Evolutionary conservation across 2,888 invertebrate species (phyloP).

Genomic region (Timema cristinae): DNA sequence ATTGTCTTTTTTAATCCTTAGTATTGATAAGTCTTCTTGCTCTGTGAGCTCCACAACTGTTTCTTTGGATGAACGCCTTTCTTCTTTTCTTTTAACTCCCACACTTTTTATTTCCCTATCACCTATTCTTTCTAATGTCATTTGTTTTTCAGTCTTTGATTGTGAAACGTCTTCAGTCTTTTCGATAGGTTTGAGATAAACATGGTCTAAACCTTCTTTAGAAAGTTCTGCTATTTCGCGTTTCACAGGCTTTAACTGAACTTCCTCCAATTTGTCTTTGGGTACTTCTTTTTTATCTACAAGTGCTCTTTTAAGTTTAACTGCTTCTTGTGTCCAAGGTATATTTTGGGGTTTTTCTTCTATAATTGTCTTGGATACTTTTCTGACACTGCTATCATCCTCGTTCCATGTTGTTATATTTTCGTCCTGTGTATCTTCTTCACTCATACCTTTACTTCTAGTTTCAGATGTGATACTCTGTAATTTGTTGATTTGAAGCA

Average conservation of each 20-base stretch:
- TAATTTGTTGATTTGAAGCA: constrained; percentile 33
- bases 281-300: constrained; percentile 23
- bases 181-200: constrained; percentile 22
- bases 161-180: too few species aligned
- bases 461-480: constrained; percentile 26
- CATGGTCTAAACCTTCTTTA: constrained; percentile 26
- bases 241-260: background rate
- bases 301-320: constrained; percentile 18
- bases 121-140: too few species aligned
- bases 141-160: too few species aligned
- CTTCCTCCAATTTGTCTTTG: constrained; percentile 20
- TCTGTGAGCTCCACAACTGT: too few species aligned
- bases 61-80: too few species aligned
- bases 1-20: too few species aligned
- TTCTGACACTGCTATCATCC: too few species aligned
- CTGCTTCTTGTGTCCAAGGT: constrained; percentile 20
- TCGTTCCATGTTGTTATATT: constrained; percentile 14
- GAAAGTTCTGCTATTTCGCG: too few species aligned
- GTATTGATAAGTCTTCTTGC: too few species aligned
- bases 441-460: constrained; percentile 3
- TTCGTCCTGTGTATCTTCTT: constrained; percentile 11
- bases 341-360: constrained; percentile 25
- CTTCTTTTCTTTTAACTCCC: too few species aligned
- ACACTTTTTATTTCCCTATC: too few species aligned
- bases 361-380: background rate